Percentiles rank a stretch among this genome's conserved stretches.
These are phyloP conservation scores for Lasioglossum lativentre DNA, from an alignment of 2,888 invertebrate species.

Conservation along the genomic window DNA sequence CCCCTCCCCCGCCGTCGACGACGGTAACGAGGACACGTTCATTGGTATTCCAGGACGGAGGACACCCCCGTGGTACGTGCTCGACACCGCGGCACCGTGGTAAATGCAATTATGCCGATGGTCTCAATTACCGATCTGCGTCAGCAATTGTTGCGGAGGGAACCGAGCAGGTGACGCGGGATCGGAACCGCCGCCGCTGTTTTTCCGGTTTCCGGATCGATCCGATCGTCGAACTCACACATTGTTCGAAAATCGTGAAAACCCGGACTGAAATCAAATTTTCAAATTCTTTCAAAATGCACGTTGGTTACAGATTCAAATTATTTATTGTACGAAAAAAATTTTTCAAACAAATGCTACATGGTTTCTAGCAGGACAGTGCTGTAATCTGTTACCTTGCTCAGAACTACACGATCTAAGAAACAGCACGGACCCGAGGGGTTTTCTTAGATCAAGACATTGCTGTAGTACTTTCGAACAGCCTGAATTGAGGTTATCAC, in stretches of 20 bases:
- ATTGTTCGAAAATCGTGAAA: neutral
- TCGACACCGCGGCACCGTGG: slow-evolving; percentile 65
- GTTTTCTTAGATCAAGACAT: too few relatives aligned
- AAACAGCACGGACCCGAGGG: too few relatives aligned
- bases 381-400: too few relatives aligned
- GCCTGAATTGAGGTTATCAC: too few relatives aligned
- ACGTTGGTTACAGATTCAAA: too few relatives aligned
- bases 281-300: neutral
- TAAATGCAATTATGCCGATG: slow-evolving; percentile 78
- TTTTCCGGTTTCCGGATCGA: slow-evolving; percentile 28
- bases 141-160: slow-evolving; percentile 77
- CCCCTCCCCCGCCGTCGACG: neutral
- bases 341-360: too few relatives aligned
- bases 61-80: slow-evolving; percentile 72
- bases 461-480: too few relatives aligned
- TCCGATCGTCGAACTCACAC: neutral
- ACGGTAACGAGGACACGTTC: slow-evolving; percentile 73
- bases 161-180: slow-evolving; percentile 63
- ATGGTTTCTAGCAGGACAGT: too few relatives aligned
- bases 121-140: slow-evolving; percentile 79
- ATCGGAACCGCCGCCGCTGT: slow-evolving; percentile 40
- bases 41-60: slow-evolving; percentile 76
- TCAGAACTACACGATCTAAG: too few relatives aligned
- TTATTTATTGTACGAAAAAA: too few relatives aligned
- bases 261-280: neutral